A percentile compares a stretch with the other conserved stretches of the same genome.
These are phyloP conservation scores for Crotalus tigris DNA, from an alignment of 2,113 vertebrate genomes.

Conservation along the genomic window DNA sequence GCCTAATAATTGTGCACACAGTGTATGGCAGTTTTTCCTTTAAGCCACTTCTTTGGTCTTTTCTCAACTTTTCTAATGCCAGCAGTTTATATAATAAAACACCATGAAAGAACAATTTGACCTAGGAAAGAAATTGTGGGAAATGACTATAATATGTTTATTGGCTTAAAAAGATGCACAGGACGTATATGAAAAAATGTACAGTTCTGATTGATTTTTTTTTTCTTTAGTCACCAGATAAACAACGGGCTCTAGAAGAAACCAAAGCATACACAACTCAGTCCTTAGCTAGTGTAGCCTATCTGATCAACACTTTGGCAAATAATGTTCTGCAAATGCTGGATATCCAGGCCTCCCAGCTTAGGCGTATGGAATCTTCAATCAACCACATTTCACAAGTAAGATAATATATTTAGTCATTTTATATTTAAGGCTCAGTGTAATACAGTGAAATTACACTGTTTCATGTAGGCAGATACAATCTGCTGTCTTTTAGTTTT, in stretches of 20 bases:
- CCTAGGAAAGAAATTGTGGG: not conserved
- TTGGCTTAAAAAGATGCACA: not conserved
- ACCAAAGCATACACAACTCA: slow-evolving; percentile 99
- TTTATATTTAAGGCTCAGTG: not conserved
- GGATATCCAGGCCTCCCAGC: slow-evolving; percentile 97
- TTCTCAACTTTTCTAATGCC: not conserved
- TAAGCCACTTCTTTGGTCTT: not conserved
- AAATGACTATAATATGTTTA: not conserved
- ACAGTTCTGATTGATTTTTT: not conserved
- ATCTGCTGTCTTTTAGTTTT: not conserved
- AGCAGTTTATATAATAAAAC: not conserved
- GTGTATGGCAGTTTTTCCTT: not conserved
- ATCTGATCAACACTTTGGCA: slow-evolving; percentile 98
- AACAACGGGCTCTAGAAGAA: slow-evolving; percentile 96
- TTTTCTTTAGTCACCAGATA: slow-evolving; percentile 84
- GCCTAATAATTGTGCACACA: no score
- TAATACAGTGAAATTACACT: not conserved
- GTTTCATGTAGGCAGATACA: not conserved
- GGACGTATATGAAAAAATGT: not conserved
- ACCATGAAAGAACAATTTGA: not conserved
- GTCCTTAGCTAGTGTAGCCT: slow-evolving; percentile 96
- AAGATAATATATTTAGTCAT: slow-evolving; percentile 15
- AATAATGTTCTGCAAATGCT: slow-evolving; percentile 99
- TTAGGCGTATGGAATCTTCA: slow-evolving; percentile 98
- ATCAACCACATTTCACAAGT: slow-evolving; percentile 99